A percentile compares a stretch with the other conserved stretches of the same genome.
Evolutionary conservation across 2,888 invertebrate species (phyloP).

Genomic region (Pinctada fucata): DNA sequence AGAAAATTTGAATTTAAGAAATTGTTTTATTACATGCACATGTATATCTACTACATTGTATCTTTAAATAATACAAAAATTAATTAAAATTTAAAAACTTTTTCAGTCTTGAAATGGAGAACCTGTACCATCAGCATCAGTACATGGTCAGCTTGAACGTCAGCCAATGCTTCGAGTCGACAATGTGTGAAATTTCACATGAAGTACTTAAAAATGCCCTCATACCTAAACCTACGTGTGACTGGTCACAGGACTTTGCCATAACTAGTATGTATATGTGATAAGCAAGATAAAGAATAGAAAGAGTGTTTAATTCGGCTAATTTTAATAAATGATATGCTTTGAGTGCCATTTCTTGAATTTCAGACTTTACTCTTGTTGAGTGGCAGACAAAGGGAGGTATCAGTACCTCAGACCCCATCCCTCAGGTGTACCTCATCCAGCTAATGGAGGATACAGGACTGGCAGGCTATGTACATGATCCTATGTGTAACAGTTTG

Average conservation of each 20-base stretch:
- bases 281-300: not conserved
- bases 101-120: slow-evolving; percentile 45
- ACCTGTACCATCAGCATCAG: slow-evolving; percentile 41
- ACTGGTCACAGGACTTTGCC: slow-evolving; percentile 36
- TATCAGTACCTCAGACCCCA: too few relatives aligned
- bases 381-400: too few relatives aligned
- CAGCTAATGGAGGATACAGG: slow-evolving; percentile 36
- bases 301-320: not conserved
- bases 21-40: too few relatives aligned
- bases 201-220: slow-evolving; percentile 42
- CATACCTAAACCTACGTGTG: slow-evolving; percentile 44
- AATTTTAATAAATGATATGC: not conserved
- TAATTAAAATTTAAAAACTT: too few relatives aligned
- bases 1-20: too few relatives aligned
- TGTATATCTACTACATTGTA: too few relatives aligned
- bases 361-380: too few relatives aligned
- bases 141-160: slow-evolving; percentile 50
- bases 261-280: slow-evolving; percentile 16
- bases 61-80: too few relatives aligned
- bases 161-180: slow-evolving; percentile 46
- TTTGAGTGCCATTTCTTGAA: not conserved
- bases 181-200: slow-evolving; percentile 30
- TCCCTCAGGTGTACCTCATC: slow-evolving; percentile 17
- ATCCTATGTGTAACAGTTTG: slow-evolving; percentile 34
- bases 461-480: slow-evolving; percentile 24